phyloP scores from a whole-genome alignment of 1,140 invertebrate genomes.

The Hyphantria cunea region DNA sequence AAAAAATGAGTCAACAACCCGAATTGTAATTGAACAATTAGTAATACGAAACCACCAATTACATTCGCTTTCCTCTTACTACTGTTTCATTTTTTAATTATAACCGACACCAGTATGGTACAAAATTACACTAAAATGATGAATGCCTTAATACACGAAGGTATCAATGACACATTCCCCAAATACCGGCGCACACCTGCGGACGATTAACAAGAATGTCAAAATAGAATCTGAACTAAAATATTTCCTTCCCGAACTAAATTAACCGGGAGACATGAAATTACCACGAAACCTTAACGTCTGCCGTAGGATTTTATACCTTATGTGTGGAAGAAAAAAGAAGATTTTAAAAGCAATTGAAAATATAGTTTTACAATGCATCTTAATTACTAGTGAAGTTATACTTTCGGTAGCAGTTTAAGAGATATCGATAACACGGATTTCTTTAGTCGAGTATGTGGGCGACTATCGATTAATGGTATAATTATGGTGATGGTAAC shows the following conservation, averaged over 20 bases:
- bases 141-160: slow-evolving; percentile 23
- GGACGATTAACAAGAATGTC: slow-evolving; percentile 73
- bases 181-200: slow-evolving; percentile 60
- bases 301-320: background rate
- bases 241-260: slow-evolving; percentile 55
- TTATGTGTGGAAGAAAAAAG: too few relatives aligned
- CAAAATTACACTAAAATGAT: slow-evolving; percentile 25
- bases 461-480: slow-evolving; percentile 24
- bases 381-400: slow-evolving; percentile 57
- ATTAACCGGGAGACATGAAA: slow-evolving; percentile 42
- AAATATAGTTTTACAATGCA: slow-evolving; percentile 9
- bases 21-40: slow-evolving; percentile 23
- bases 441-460: slow-evolving; percentile 25
- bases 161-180: slow-evolving; percentile 42
- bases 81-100: slow-evolving; percentile 7
- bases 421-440: slow-evolving; percentile 20
- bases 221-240: slow-evolving; percentile 68
- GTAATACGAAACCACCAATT: slow-evolving; percentile 6
- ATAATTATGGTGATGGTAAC: slow-evolving; percentile 25
- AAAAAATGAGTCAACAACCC: slow-evolving; percentile 10
- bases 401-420: slow-evolving; percentile 20
- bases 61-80: background rate
- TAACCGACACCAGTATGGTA: slow-evolving; percentile 6
- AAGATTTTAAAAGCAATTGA: too few relatives aligned
- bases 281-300: slow-evolving; percentile 4